Evolutionary conservation across 2,888 invertebrate genomes (phyloP).

Genomic region (Lasioglossum morio): DNA sequence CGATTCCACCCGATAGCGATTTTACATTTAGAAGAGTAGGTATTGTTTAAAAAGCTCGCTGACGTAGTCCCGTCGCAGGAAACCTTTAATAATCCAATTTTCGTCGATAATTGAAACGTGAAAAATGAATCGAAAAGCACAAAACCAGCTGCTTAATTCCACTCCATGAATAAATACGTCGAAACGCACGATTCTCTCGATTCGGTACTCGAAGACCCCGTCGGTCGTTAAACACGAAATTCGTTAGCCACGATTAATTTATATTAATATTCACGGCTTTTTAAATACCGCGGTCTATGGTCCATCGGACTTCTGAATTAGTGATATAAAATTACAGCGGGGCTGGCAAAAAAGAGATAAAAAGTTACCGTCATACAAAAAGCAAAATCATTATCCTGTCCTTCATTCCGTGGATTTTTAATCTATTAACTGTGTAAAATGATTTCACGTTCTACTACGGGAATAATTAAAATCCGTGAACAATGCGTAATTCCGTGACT

Average conservation of each 20-base stretch:
- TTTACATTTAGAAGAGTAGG: background rate
- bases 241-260: background rate
- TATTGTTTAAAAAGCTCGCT: constrained; percentile 1
- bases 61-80: background rate
- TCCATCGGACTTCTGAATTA: background rate
- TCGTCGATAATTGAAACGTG: background rate
- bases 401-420: background rate
- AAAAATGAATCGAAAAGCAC: background rate
- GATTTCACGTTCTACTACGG: background rate
- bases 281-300: background rate
- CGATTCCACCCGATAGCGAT: background rate
- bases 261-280: background rate
- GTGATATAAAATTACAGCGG: background rate
- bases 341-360: background rate
- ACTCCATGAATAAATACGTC: background rate
- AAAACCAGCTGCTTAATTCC: background rate
- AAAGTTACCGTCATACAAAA: background rate
- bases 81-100: background rate
- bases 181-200: background rate
- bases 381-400: background rate
- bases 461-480: constrained; percentile 23
- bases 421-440: constrained; percentile 15
- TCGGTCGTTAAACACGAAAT: background rate
- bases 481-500: background rate
- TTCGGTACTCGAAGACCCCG: background rate